Conservation (phyloP, 2,888 invertebrate genomes). For the Camponotus fellah region DNA sequence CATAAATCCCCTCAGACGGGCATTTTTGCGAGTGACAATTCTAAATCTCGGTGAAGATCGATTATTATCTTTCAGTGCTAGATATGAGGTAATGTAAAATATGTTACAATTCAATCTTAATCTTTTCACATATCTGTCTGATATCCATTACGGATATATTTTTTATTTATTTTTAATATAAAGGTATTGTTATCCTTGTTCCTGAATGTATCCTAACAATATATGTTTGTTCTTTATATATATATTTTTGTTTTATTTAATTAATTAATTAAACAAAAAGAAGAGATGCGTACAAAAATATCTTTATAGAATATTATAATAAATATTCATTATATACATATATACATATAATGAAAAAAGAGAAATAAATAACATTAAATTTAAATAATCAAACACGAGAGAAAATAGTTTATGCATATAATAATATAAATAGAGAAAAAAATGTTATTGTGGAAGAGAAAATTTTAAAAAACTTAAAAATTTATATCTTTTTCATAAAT, state of each 20-base stretch:
- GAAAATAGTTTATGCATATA: background rate
- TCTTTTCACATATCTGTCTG: background rate
- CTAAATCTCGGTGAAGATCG: constrained; percentile 26
- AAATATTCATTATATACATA: constrained; percentile 1
- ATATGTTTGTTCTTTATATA: background rate
- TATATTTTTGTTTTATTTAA: background rate
- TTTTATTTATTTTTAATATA: background rate
- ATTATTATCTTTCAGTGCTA: constrained; percentile 22
- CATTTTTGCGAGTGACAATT: constrained; percentile 28
- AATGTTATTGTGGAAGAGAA: background rate
- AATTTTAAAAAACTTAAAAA: background rate
- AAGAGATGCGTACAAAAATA: background rate
- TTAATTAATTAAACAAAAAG: background rate
- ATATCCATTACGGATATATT: background rate
- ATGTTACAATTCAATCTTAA: constrained; percentile 16
- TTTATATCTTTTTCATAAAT: background rate
- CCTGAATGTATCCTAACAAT: background rate
- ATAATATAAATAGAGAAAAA: background rate
- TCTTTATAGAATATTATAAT: background rate
- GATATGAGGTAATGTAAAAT: constrained; percentile 21
- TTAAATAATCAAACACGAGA: background rate
- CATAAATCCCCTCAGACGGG: background rate
- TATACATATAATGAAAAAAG: background rate
- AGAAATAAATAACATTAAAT: background rate
- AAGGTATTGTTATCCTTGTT: constrained; percentile 4